Evolutionary conservation across 2,797 vertebrate species (phyloP).

Genomic region (Cryptoblepharus egeriae): DNA sequence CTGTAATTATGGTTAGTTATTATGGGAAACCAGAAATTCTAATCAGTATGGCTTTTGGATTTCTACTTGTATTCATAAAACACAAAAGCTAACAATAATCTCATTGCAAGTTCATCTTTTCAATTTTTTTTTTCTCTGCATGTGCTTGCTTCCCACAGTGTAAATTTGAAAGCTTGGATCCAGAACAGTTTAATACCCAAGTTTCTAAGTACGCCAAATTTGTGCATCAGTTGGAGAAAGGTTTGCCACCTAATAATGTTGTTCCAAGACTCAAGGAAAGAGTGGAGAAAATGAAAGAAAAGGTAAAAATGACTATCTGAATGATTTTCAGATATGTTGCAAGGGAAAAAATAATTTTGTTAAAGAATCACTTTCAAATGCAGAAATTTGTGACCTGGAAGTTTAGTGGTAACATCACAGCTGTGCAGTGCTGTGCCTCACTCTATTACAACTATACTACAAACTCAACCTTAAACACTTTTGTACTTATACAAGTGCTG

Average conservation of each 20-base stretch:
- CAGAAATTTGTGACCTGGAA: too few species aligned
- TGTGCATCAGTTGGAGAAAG: constrained; percentile 86
- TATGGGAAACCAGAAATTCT: too few species aligned
- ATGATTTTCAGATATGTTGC: neutral
- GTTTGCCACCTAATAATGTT: constrained; percentile 82
- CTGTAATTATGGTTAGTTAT: too few species aligned
- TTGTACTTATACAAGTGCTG: too few species aligned
- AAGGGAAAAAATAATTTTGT: neutral
- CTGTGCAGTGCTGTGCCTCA: too few species aligned
- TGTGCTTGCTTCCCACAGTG: constrained; percentile 42
- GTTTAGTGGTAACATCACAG: too few species aligned
- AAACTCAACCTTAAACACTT: too few species aligned
- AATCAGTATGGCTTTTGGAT: neutral
- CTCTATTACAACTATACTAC: too few species aligned
- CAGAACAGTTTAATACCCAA: constrained; percentile 79
- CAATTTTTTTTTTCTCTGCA: neutral
- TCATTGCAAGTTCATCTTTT: neutral
- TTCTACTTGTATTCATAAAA: neutral
- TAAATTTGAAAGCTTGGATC: constrained; percentile 76
- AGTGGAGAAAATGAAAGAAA: constrained; percentile 83
- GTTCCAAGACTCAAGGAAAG: constrained; percentile 81
- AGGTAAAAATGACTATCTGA: constrained; percentile 73
- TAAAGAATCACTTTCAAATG: neutral
- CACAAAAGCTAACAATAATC: neutral
- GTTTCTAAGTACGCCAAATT: constrained; percentile 84